Conservation (phyloP, 2,113 vertebrate species). For the Brienomyrus longianalis region DNA sequence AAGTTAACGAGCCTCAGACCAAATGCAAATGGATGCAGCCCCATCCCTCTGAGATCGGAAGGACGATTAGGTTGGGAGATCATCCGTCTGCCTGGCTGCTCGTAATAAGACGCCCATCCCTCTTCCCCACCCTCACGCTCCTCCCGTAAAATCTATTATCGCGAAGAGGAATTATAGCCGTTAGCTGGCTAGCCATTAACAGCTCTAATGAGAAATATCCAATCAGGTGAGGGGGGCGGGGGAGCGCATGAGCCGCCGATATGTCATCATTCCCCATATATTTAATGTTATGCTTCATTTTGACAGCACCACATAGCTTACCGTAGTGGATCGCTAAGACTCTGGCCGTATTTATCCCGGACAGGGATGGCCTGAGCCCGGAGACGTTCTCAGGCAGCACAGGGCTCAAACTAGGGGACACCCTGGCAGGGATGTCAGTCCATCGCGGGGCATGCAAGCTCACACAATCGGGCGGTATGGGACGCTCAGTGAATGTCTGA, state of each 20-base stretch:
- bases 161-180: neutral
- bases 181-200: neutral
- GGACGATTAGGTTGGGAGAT: neutral
- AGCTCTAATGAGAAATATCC: neutral
- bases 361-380: neutral
- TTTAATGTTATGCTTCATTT: neutral
- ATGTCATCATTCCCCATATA: neutral
- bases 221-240: neutral
- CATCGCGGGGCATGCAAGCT: neutral
- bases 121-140: neutral
- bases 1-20: neutral
- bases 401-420: neutral
- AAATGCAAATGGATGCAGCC: neutral
- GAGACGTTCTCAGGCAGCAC: neutral
- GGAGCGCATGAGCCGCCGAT: neutral
- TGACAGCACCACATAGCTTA: neutral
- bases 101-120: neutral
- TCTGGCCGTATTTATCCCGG: neutral
- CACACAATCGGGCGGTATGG: neutral
- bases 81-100: neutral
- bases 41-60: neutral
- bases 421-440: neutral
- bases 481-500: neutral
- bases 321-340: neutral
- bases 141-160: neutral